Base-by-base conservation (phyloP, 2,113 vertebrate species). In the Ptyas mucosa region DNA sequence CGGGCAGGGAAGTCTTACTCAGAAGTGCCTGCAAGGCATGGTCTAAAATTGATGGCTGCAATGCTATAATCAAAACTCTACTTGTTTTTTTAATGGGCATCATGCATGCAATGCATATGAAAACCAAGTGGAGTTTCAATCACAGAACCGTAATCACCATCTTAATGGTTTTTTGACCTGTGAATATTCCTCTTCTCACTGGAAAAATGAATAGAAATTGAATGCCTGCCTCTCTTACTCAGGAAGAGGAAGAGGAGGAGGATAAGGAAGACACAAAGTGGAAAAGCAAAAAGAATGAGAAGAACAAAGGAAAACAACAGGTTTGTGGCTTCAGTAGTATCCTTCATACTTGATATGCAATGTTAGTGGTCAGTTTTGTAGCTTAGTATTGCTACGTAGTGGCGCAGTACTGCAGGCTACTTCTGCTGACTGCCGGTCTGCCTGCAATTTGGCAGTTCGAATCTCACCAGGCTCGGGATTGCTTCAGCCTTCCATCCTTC, bases 281-380 rank as follows among this genome's bases (percentile, higher is more conserved):
- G 46, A 94, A 93, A 14, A 90, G 85, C 26, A 61, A 9, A 0
- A 94, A 94, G 11, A 94, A 94, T 0, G 93, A 94, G 52, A 95
- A 91, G 69, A 87, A 52, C 39, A 91, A 94, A 55, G 94, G 94
- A 21, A 95, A 88, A 51, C 85, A 88, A 52, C 92, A 94, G 93
- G 94, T 95, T 39, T 89, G 88, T 43, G 51, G 11, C 4, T 88
- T 75, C n/a, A 3, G 1, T 69, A 57, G 69, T 15, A 12, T 54
- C 54, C 12, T 87, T 26, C 54, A 46, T 55, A 34, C 11, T 39
- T 21, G n/a, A 54, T 39, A 15, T 39, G 10, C 0, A 9, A 12
- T 14, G 53, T 53, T 90, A 26, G 1, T 8, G 23, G 10, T 24
- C 12, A 7, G 1, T 75, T 39, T 34, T 39, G 43, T 29, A 89